Base-by-base conservation (phyloP, 2,888 invertebrate species). In the Agriopis aurantiaria region DNA sequence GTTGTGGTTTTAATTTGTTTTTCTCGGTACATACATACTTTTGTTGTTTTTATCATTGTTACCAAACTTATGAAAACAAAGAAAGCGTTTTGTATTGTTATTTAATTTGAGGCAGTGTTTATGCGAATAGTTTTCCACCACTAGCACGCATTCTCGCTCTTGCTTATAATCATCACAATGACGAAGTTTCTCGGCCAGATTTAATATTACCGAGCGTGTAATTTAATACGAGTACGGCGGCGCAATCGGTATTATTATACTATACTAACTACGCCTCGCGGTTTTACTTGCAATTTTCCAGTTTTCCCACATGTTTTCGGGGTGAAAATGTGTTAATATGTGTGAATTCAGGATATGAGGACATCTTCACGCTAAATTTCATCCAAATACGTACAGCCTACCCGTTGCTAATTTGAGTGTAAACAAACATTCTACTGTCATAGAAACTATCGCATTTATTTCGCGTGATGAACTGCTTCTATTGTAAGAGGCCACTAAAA, bases 151-250 rank as follows among this genome's bases (percentile, higher is more conserved):
- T 69, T 72, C 72, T 52, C 57, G 59, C 45, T 69, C 45, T 69
- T 66, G 46, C 67, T 66, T 53, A 64, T 68, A 65, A 72, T 76
- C 64, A 72, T 69, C 65, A 72, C 63, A 72, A 74, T 76, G 68
- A 68, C 66, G 67, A 72, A 65, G 71, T 69, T 63, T 69, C 69
- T 74, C 69, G 64, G 46, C 57, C 62, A 68, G 69, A 72, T 75
- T 75, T 71, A 69, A 67, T 65, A 66, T 69, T 69, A 55, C 68
- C 40, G 49, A 63, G 52, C 65, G 65, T 74, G 66, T 71, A 68
- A 77, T 75, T 75, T 73, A 65, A 71, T 71, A 70, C 51, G 69
- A 23, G 61, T 58, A 68, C 56, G 65, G 57, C 46, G 62, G 57
- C 51, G 65, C 67, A 71, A 69, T 71, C 65, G 61, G 61, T 56